Percentiles rank a stretch among this genome's conserved stretches.
Conservation (phyloP, 2,888 invertebrate genomes). For the Rotaria magnacalcarata region DNA sequence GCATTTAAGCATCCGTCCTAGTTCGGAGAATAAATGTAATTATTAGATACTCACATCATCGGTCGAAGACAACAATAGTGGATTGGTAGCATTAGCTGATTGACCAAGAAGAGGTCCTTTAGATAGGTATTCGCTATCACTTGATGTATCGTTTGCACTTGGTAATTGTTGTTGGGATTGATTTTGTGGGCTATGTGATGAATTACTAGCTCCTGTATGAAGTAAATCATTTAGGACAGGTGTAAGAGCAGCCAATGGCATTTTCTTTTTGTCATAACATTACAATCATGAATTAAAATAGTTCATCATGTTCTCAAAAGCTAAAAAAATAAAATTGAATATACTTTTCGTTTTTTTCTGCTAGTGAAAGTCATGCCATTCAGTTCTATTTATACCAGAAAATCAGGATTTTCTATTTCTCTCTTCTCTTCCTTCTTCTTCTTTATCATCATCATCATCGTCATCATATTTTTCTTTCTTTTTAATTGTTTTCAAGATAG, state of each 20-base stretch:
- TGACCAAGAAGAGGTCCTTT: not conserved
- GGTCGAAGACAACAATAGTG: not conserved
- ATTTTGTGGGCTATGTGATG: not conserved
- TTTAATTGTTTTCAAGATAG: not conserved
- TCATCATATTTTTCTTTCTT: not conserved
- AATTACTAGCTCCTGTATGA: not conserved
- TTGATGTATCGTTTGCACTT: not conserved
- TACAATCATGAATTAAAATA: not conserved
- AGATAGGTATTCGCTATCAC: not conserved
- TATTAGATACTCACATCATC: not conserved
- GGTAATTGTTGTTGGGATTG: not conserved
- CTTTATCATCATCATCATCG: too few relatives aligned
- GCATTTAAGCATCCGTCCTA: not conserved
- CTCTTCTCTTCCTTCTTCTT: not conserved
- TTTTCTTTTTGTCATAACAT: not conserved
- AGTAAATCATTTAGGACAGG: constrained; percentile 33
- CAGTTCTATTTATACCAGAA: not conserved
- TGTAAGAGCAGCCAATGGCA: constrained; percentile 28
- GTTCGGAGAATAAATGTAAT: not conserved
- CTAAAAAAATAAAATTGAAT: too few relatives aligned
- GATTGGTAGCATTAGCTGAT: not conserved
- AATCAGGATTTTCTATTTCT: not conserved
- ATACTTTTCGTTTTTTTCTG: too few relatives aligned
- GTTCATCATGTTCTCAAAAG: too few relatives aligned
- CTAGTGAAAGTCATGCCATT: not conserved